Base-by-base conservation (phyloP, 2,888 invertebrate genomes). In the Panopea generosa region DNA sequence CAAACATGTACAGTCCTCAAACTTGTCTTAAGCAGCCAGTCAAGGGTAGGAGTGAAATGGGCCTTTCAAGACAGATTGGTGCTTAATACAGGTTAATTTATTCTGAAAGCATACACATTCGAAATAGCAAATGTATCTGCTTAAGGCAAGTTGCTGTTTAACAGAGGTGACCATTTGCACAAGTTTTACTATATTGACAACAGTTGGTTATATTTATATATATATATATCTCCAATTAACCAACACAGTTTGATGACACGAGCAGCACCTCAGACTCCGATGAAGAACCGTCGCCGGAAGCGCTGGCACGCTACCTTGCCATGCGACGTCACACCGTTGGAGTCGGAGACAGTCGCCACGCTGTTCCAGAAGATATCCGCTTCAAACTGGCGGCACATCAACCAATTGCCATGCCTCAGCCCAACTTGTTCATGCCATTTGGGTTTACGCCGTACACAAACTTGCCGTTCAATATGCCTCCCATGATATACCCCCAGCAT, bases 251-350 rank as follows among this genome's bases (percentile, higher is more conserved):
- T 26, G 88, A 88, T 56, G 89, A 88, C 61, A 82, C 78, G 66
- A 86, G 75, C 59, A 86, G 75, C 59, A 86, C 86, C 59, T 89
- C 89, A 18, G 92, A 92, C 69, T 90, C 91, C 2, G 93, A 93
- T 66, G 93, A 93, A 62, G 93, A 93, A 61, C 93, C 93, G 2
- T 90, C 90, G 11, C 92, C 92, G 0, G 93, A 93, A 74, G 92
- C 93, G 2, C 76, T 93, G 63, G 92, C 91, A 2, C 89, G 93
- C 4, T 93, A 93, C 84, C 90, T 93, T 76, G 96, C 96, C 56
- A 95, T 96, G 59, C 94, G 98, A 45, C 94, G 98, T 22, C 98
- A 98, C 92, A 98, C 98, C 0, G 98, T 98, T 0, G 98, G 98
- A n/a, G 90, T 92, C 0, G 97, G 97, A 2, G 97, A 98, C 93